Evolutionary conservation across 2,888 invertebrate genomes (phyloP), one percentile per base, ranked within the genome.

Genomic region (Nezara viridula): DNA sequence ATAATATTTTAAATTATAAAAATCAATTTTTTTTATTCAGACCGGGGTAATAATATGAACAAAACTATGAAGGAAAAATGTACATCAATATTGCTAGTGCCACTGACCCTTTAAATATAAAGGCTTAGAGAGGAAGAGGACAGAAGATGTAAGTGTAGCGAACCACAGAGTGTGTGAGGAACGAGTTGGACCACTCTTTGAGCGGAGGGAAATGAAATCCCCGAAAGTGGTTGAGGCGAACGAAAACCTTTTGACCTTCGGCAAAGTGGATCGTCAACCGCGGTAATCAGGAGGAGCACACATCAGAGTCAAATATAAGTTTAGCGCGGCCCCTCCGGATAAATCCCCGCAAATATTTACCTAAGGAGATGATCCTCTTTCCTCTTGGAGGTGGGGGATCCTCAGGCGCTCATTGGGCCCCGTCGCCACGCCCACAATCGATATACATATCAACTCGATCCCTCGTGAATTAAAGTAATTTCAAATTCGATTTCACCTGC

Each of bases 381-480:
- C 52, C 37, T 44, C n/a, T n/a, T n/a, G n/a, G 88, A 55, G 81
- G 50, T 50, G 77, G 81, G 81, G 50, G 50, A 24, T 37, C 19
- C 49, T 50, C 32, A 19, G 81, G 49, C 77, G 49, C 88, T 88
- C 88, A 88, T 88, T 88, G 88, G 88, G 55, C 81, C 81, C 37
- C 77, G 40, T 40, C 47, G 85, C 88, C 88, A 81, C 88, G 88
- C 88, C 88, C 88, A 88, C 88, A 81, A 88, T 88, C 88, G 88
- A 88, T 88, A 88, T 88, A 88, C 88, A 88, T 88, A 88, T 88
- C 88, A 88, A 88, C 88, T 88, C 88, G 88, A 88, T 88, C 88
- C 88, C 88, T 88, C 52, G 88, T 88, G 88, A 88, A 88, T 88
- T 88, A 88, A 88, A 88, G 88, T 88, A 88, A 88, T 88, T 88